Evolutionary conservation across 37 sponge, comb jelly and placozoan genomes (phyloP).

Genomic region (Amphimedon queenslandica): DNA sequence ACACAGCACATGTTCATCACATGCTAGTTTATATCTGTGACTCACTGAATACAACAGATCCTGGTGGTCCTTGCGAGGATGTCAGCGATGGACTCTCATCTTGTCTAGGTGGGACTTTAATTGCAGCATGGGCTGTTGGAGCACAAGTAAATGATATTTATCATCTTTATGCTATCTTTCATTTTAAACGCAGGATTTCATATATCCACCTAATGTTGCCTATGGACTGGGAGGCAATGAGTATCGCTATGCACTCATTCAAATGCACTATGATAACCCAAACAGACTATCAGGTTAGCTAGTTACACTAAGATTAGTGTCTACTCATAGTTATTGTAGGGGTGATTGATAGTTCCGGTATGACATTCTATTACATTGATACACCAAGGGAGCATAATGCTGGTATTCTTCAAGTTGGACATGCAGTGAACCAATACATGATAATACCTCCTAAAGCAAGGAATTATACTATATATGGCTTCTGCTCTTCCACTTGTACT

Average conservation of each 20-base stretch:
- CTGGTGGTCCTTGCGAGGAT: not conserved
- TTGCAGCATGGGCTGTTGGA: conserved; percentile 62
- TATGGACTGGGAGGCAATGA: conserved; percentile 12
- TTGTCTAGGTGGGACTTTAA: not conserved
- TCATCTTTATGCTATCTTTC: not conserved
- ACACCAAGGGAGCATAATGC: no score
- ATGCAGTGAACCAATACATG: no score
- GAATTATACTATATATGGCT: no score
- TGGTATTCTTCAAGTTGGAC: no score
- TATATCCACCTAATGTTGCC: conserved; percentile 15
- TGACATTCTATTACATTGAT: no score
- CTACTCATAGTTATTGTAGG: no score
- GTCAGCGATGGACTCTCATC: not conserved
- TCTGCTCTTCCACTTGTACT: no score
- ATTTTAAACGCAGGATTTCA: conserved; percentile 1
- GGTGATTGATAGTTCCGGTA: conserved; percentile 19
- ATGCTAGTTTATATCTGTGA: conserved; percentile 41
- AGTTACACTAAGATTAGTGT: no score
- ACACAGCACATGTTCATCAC: conserved; percentile 68
- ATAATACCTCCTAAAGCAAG: no score
- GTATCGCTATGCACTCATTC: conserved; percentile 4
- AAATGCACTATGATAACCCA: conserved; percentile 39
- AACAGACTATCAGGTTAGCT: no score
- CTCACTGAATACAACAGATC: conserved; percentile 2
- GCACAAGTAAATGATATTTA: conserved; percentile 23